Percentiles rank a stretch among this genome's conserved stretches.
phyloP scores from a whole-genome alignment of 2,797 vertebrate genomes.

The Corythornis leucogaster region DNA sequence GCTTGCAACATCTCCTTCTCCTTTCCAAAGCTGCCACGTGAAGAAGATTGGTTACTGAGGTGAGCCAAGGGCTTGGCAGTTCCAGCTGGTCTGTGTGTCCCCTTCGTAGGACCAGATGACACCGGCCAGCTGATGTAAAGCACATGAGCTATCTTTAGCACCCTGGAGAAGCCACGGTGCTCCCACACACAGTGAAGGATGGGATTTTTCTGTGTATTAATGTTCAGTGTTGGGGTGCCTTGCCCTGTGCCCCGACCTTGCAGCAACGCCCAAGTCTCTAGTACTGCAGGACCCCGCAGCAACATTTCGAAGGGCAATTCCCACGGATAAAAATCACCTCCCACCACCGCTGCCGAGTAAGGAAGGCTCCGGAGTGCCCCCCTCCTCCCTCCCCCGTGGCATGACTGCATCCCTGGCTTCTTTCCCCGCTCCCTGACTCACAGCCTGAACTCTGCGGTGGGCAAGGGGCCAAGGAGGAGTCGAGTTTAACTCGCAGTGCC shows the following conservation, averaged over 20 bases:
- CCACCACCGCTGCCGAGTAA: accelerated
- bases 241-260: accelerated
- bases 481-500: neutral
- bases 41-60: neutral
- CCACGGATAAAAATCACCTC: neutral
- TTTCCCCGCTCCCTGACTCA: slow-evolving; percentile 29
- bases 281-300: accelerated
- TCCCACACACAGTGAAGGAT: neutral
- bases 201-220: neutral
- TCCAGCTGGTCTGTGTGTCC: neutral
- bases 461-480: neutral
- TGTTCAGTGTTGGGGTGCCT: neutral
- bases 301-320: accelerated
- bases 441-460: neutral
- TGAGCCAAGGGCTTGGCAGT: neutral
- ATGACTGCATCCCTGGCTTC: slow-evolving; percentile 36
- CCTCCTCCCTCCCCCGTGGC: accelerated
- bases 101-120: neutral
- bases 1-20: neutral
- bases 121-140: neutral
- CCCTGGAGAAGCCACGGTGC: neutral
- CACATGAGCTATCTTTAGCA: neutral
- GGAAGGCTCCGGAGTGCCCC: neutral
- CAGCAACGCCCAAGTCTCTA: neutral
- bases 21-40: neutral